These are phyloP conservation scores for Chelonia mydas DNA, from an alignment of 2,797 vertebrate species.

Conservation along the genomic window DNA sequence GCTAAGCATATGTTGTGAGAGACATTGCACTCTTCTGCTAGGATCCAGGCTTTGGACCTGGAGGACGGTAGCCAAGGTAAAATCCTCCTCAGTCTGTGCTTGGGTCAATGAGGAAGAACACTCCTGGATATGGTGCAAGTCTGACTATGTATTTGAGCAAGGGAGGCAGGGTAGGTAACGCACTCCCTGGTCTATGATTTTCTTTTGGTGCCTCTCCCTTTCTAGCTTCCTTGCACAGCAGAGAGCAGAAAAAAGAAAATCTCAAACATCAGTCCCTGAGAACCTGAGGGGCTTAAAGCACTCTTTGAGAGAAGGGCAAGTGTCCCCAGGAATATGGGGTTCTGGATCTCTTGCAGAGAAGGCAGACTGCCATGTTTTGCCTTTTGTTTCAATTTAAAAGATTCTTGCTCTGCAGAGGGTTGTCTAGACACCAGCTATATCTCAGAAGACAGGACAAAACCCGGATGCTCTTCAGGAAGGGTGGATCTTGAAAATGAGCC, in stretches of 20 bases:
- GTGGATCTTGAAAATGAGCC: not conserved
- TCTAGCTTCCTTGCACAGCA: not conserved
- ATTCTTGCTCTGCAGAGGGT: not conserved
- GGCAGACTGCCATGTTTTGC: not conserved
- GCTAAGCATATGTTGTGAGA: not conserved
- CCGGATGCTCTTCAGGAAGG: not conserved
- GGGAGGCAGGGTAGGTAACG: not conserved
- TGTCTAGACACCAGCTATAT: not conserved
- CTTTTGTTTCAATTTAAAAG: not conserved
- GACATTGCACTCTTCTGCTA: not conserved
- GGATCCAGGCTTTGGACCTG: not conserved
- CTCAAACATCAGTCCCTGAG: not conserved
- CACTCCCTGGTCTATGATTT: conserved; percentile 36
- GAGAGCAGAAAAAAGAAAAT: not conserved
- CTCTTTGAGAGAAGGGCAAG: rapidly evolving
- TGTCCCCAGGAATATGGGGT: not conserved
- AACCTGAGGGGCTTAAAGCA: not conserved
- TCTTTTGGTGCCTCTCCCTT: not conserved
- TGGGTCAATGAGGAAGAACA: not conserved
- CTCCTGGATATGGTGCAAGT: conserved; percentile 9
- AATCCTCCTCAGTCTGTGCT: not conserved
- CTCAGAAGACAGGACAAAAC: not conserved
- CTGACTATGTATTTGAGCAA: not conserved
- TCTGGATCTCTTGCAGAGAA: not conserved
- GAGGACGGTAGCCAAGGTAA: not conserved